A percentile compares a stretch with the other conserved stretches of the same genome.
Conservation (phyloP, 2,888 invertebrate species). For the Sepioteuthis lessoniana region DNA sequence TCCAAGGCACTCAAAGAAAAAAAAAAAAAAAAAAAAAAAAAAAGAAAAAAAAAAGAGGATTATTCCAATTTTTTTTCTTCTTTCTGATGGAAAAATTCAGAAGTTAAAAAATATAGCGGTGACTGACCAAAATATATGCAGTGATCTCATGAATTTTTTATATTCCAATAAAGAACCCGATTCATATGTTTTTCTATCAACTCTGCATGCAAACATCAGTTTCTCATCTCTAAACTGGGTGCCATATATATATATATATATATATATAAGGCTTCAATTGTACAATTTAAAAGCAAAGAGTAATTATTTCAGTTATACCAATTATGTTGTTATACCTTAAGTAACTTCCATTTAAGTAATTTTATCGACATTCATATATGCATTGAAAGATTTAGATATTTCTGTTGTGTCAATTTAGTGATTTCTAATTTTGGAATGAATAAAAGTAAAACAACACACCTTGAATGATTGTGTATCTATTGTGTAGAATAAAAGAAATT, state of each 20-base stretch:
- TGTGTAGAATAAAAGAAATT: neutral
- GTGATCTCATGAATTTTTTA: neutral
- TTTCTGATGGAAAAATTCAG: neutral
- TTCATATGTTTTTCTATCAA: neutral
- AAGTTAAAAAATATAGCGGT: neutral
- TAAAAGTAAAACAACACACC: neutral
- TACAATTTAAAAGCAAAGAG: neutral
- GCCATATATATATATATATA: neutral
- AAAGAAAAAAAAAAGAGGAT: too few relatives aligned
- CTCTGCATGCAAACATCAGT: neutral
- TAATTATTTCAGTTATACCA: neutral
- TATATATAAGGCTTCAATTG: neutral
- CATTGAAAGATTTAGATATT: neutral
- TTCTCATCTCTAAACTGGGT: neutral
- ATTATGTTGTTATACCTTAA: neutral
- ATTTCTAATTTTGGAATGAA: constrained; percentile 23
- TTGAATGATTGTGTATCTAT: neutral
- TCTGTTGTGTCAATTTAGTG: neutral
- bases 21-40: too few relatives aligned
- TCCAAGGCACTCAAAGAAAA: constrained; percentile 3
- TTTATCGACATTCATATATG: neutral
- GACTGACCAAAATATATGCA: neutral
- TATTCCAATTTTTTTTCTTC: neutral
- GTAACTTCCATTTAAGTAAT: neutral
- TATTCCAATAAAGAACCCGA: neutral